A percentile compares a stretch with the other conserved stretches of the same genome.
Conservation (phyloP, 2,888 invertebrate species). For the Himalopsyche tibetana region DNA sequence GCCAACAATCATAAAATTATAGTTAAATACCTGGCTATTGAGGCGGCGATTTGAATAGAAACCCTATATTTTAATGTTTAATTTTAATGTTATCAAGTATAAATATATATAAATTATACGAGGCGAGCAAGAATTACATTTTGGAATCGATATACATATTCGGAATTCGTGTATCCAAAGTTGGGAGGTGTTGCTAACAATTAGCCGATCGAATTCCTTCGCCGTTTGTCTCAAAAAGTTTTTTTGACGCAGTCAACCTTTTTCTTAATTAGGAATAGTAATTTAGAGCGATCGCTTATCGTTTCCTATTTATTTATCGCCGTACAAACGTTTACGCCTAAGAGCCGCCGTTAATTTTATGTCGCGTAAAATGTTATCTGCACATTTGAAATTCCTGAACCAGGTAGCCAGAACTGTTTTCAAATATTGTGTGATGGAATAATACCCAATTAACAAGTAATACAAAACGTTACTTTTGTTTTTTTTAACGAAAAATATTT, state of each 20-base stretch:
- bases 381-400: not conserved
- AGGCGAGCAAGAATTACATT: no score
- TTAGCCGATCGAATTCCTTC: not conserved
- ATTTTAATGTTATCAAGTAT: no score
- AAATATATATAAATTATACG: no score
- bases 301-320: not conserved
- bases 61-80: no score
- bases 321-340: constrained; percentile 10
- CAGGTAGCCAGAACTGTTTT: not conserved
- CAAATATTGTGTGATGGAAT: not conserved
- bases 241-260: not conserved
- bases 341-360: constrained; percentile 15
- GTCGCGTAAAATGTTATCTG: not conserved
- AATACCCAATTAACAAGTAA: not conserved
- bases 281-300: constrained; percentile 23
- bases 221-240: not conserved
- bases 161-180: not conserved
- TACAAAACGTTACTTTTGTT: no score
- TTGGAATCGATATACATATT: no score
- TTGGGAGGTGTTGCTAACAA: not conserved
- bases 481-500: no score
- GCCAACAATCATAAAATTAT: no score
- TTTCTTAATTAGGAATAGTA: constrained; percentile 13
- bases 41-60: no score
- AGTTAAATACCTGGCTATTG: no score